Base-by-base conservation (phyloP, 2,888 invertebrate species). In the Ichneumoninae sp. region DNA sequence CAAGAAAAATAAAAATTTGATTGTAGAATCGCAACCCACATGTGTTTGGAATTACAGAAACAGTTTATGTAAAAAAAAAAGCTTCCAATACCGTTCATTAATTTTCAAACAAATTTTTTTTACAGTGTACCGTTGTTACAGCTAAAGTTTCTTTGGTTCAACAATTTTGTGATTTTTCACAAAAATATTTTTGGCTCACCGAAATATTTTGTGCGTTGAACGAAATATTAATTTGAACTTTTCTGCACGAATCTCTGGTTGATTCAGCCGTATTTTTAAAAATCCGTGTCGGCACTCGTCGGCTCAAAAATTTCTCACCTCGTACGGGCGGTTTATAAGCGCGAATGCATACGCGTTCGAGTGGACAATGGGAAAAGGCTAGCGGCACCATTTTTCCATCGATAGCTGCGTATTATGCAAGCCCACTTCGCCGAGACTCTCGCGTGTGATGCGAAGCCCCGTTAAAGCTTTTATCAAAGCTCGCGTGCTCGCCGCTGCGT, bases 361-460 rank as follows among this genome's bases (percentile, higher is more conserved):
- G 40, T 65, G 65, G 63, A 78, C 60, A 70, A 70, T 50, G 50
- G 36, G 63, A 71, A 78, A 60, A 47, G 52, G 63, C 60, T 22
- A 63, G 16, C 69, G 70, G 50, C 22, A 70, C 78, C 26, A 8
- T 8, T 63, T 78, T 63, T 78, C 26, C 57, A 19, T n/a, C 52
- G 16, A 50, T 26, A 40, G 13, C 36, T n/a, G 33, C n/a, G 60
- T n/a, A 30, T 63, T 40, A 65, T 70, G 44, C 44, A 65, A 47
- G 36, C 26, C 36, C 22, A 33, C 33, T 52, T 13, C 50, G 26
- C 6, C 8, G 70, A 70, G 65, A 52, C 50, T 54, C 36, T 78
- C 70, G 78, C 70, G 78, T 78, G 78, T 65, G 36, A 78, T 33
- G 63, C 13, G 50, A 65, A 70, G n/a, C 70, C 70, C 63, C 50